A percentile compares a stretch with the other conserved stretches of the same genome.
Evolutionary conservation across 2,888 invertebrate species (phyloP).

Genomic region (Drosophila anomelani): DNA sequence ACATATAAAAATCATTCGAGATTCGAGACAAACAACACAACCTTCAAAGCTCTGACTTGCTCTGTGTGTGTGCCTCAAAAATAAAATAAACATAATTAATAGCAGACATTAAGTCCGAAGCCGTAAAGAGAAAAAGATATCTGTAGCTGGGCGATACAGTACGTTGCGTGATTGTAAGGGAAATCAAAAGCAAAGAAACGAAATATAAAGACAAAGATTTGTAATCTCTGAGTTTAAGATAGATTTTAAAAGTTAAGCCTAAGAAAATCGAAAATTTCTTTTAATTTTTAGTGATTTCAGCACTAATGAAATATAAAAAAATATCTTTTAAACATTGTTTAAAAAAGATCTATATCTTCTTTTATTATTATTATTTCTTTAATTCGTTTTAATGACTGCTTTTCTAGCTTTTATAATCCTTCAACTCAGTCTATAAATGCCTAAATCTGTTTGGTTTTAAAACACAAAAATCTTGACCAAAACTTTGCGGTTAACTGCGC

Average conservation of each 20-base stretch:
- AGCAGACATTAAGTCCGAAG: constrained; percentile 33
- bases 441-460: constrained; percentile 10
- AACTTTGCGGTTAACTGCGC: constrained; percentile 74
- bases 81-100: constrained; percentile 53
- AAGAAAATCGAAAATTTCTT: neutral
- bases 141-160: constrained; percentile 23
- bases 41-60: constrained; percentile 34
- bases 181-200: neutral
- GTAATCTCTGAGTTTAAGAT: neutral
- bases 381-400: neutral
- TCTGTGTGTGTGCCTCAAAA: constrained; percentile 18
- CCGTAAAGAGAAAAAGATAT: constrained; percentile 38
- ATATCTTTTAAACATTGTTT: neutral
- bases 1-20: constrained; percentile 27
- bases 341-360: no score
- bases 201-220: neutral
- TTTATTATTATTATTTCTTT: neutral
- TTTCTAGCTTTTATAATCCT: constrained; percentile 42
- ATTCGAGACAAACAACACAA: constrained; percentile 42
- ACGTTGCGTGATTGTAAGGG: constrained; percentile 14
- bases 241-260: neutral
- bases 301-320: no score
- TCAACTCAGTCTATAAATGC: constrained; percentile 5
- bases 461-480: constrained; percentile 38
- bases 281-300: neutral